Conservation (phyloP, 2,888 invertebrate genomes). For the Arrhopalites spinosus region DNA sequence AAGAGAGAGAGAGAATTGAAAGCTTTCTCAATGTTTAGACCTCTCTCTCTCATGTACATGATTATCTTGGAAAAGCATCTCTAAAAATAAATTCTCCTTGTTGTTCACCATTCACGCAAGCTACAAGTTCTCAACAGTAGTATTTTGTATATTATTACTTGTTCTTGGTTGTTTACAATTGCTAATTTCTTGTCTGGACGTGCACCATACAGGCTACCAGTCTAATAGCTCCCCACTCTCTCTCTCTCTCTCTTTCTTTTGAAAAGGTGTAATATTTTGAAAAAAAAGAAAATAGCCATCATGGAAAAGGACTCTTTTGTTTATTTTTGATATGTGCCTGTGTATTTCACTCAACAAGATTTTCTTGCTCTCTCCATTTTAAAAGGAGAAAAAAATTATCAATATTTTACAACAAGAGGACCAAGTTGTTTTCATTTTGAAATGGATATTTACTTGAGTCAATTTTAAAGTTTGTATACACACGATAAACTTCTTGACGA, state of each 20-base stretch:
- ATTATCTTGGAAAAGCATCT: slow-evolving; percentile 12
- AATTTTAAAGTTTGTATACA: too few species aligned
- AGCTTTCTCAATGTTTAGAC: background rate
- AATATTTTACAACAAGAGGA: too few species aligned
- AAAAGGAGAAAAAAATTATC: too few species aligned
- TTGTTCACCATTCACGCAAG: slow-evolving; percentile 5
- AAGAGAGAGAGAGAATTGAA: background rate
- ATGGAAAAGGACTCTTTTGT: too few species aligned
- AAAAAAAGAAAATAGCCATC: background rate
- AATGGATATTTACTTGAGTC: too few species aligned
- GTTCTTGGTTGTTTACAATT: background rate
- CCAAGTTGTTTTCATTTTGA: too few species aligned
- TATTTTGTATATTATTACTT: slow-evolving; percentile 13
- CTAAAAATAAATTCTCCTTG: slow-evolving; percentile 13
- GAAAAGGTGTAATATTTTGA: background rate
- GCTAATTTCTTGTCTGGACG: too few species aligned
- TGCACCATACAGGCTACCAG: background rate
- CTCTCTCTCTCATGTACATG: background rate
- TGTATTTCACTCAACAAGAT: too few species aligned
- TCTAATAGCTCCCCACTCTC: background rate
- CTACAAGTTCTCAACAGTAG: background rate
- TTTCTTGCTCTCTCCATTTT: too few species aligned
- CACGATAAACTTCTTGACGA: too few species aligned
- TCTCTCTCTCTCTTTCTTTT: background rate
- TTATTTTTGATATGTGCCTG: too few species aligned